These are phyloP conservation scores for Caenorhabditis auriculariae DNA, from an alignment of 2,888 invertebrate species.

Conservation along the genomic window DNA sequence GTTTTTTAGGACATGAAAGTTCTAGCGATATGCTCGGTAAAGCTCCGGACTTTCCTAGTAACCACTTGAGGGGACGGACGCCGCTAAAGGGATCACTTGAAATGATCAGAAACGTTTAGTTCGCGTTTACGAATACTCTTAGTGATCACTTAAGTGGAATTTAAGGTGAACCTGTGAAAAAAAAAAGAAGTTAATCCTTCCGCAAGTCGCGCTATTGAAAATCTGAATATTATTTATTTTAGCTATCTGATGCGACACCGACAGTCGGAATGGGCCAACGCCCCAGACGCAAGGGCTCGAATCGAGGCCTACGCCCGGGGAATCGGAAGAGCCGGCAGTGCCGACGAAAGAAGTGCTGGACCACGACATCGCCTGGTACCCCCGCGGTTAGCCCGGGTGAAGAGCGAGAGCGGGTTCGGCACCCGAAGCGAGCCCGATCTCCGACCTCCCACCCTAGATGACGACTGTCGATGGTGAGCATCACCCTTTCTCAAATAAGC, in stretches of 20 bases:
- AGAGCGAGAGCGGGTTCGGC: slow-evolving; percentile 57
- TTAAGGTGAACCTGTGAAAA: background rate
- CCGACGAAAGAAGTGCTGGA: slow-evolving; percentile 34
- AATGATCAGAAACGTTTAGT: too few relatives aligned
- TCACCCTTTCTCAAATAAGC: background rate
- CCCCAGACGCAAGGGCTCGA: slow-evolving; percentile 31
- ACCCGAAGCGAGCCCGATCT: slow-evolving; percentile 61
- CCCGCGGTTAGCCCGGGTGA: slow-evolving; percentile 53
- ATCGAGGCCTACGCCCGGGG: slow-evolving; percentile 36
- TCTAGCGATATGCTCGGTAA: too few relatives aligned
- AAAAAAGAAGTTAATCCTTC: background rate
- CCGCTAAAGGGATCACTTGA: too few relatives aligned
- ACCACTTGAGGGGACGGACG: too few relatives aligned
- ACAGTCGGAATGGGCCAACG: slow-evolving; percentile 34
- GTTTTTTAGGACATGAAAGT: too few relatives aligned
- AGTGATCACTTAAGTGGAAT: too few relatives aligned
- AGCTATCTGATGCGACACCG: slow-evolving; percentile 42
- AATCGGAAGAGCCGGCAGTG: slow-evolving; percentile 25
- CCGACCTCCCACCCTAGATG: slow-evolving; percentile 47
- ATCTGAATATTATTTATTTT: slow-evolving; percentile 5
- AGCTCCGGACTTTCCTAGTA: too few relatives aligned
- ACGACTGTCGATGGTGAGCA: slow-evolving; percentile 36
- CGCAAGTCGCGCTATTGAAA: too few relatives aligned
- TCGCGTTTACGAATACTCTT: too few relatives aligned
- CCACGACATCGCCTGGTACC: slow-evolving; percentile 31